Percentiles rank a stretch among this genome's conserved stretches.
Conservation (phyloP, 1,140 invertebrate genomes). For the Drosophila parabipectinata region DNA sequence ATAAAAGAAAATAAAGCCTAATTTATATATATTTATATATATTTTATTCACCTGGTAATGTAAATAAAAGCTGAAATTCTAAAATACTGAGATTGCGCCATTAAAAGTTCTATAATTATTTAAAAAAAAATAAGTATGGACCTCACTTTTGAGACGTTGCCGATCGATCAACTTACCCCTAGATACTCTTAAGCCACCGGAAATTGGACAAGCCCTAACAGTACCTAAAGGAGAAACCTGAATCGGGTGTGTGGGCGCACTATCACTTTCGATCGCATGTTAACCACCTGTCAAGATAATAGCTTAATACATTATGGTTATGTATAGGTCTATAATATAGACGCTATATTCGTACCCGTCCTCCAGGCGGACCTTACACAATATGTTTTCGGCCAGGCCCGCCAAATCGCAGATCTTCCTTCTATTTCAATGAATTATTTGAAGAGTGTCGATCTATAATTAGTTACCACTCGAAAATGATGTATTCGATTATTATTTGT, state of each 20-base stretch:
- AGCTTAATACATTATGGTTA: slow-evolving; percentile 26
- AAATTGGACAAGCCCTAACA: slow-evolving; percentile 37
- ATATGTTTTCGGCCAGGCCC: slow-evolving; percentile 43
- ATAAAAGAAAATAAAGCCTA: too few species aligned
- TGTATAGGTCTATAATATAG: slow-evolving; percentile 6
- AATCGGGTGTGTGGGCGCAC: background rate
- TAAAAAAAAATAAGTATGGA: background rate
- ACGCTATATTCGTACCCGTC: slow-evolving; percentile 21
- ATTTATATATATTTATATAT: too few species aligned
- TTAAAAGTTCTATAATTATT: background rate
- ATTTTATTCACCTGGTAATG: too few species aligned
- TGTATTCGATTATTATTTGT: slow-evolving; percentile 67
- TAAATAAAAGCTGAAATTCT: too few species aligned
- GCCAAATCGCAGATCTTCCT: slow-evolving; percentile 19
- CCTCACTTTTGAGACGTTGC: too few species aligned
- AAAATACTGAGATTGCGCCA: too few species aligned
- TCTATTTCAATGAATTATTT: slow-evolving; percentile 51
- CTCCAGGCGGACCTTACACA: slow-evolving; percentile 57
- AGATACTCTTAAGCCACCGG: slow-evolving; percentile 32
- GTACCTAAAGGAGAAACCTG: slow-evolving; percentile 5
- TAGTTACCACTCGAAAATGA: slow-evolving; percentile 72
- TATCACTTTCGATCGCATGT: slow-evolving; percentile 58
- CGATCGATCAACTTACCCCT: slow-evolving; percentile 29
- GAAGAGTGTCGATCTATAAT: slow-evolving; percentile 68
- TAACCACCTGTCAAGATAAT: slow-evolving; percentile 69